Evolutionary conservation across 2,113 vertebrate species (phyloP), one percentile per base, ranked within the genome.

Genomic region (Apodemus sylvaticus): DNA sequence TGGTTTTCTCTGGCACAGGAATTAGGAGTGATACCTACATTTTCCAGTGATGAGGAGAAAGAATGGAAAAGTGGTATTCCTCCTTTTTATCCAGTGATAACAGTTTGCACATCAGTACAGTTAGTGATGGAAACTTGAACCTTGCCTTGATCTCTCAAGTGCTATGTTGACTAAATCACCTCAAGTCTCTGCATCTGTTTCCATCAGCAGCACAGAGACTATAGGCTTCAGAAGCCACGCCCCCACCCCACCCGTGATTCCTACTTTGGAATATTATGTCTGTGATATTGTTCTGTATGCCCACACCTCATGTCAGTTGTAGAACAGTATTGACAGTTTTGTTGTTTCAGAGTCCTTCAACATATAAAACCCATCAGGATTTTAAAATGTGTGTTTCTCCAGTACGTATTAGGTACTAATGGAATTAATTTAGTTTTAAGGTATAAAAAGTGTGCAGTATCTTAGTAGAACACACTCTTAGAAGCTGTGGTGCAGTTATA

Each of bases 341-440:
- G 11, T 12, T 51, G 5, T 39, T 89, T 66, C 20, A 14, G n/a
- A 62, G 39, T 42, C 13, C 36, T 5, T 29, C 13, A 26, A 62
- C 55, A 82, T 39, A 42, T 39, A 42, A 83, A 93, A 95, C 89
- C 9, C 64, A 60, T 31, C 13, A 58, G 22, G 6, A 13, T 70
- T 53, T 64, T 78, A 58, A 95, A 91, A 24, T 73, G 19, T 94
- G 6, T 89, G n/a, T 91, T 42, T 93, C 19, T 88, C 70, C 55
- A 89, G 58, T 76, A 20, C 10, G 22, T 89, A 86, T 39, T 53
- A 68, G 42, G 31, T 60, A 24, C 58, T 73, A 64, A 31, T 76
- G 76, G 51, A 89, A 58, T 76, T 71, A 60, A 26, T 64, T 42
- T 31, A 76, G 34, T 94, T 93, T 93, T 89, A 79, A 95, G 89